Evolutionary conservation across 2,113 vertebrate genomes (phyloP).

Genomic region (Gracilinanus agilis): DNA sequence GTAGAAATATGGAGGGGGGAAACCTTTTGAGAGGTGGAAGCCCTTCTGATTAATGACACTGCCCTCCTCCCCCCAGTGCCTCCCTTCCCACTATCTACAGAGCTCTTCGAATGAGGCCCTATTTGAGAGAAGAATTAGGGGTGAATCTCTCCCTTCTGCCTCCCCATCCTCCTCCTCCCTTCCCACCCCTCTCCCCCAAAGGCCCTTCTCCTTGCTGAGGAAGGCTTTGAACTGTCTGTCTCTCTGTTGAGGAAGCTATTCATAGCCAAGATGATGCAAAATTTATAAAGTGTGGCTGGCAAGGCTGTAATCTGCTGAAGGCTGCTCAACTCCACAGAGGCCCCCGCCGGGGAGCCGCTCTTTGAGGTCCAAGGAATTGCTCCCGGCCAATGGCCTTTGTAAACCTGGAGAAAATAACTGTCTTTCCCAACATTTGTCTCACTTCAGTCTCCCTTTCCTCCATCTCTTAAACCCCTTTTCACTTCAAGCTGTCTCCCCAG

Average conservation of each 20-base stretch:
- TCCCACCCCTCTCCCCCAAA: background rate
- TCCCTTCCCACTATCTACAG: background rate
- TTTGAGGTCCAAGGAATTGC: background rate
- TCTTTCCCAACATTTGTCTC: background rate
- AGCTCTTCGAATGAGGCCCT: background rate
- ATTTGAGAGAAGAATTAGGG: conserved; percentile 7
- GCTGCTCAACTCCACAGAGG: background rate
- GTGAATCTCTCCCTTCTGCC: background rate
- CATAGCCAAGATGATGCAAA: conserved; percentile 78
- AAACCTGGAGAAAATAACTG: background rate
- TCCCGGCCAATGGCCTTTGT: conserved; percentile 2
- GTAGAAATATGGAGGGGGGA: background rate
- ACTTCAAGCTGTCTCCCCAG: background rate
- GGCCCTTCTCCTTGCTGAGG: conserved; percentile 42
- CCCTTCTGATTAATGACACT: rapidly evolving
- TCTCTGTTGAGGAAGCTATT: conserved; percentile 76
- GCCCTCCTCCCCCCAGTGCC: rapidly evolving
- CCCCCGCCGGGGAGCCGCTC: background rate
- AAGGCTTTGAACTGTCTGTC: conserved; percentile 75
- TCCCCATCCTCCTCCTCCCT: background rate
- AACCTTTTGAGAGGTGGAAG: background rate
- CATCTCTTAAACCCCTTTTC: background rate
- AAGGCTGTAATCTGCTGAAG: conserved; percentile 38
- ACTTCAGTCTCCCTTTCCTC: background rate
- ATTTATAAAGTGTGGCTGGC: conserved; percentile 77